Evolutionary conservation across 2,797 vertebrate genomes (phyloP), one percentile per base, ranked within the genome.

Genomic region (Leptoclinus maculatus): DNA sequence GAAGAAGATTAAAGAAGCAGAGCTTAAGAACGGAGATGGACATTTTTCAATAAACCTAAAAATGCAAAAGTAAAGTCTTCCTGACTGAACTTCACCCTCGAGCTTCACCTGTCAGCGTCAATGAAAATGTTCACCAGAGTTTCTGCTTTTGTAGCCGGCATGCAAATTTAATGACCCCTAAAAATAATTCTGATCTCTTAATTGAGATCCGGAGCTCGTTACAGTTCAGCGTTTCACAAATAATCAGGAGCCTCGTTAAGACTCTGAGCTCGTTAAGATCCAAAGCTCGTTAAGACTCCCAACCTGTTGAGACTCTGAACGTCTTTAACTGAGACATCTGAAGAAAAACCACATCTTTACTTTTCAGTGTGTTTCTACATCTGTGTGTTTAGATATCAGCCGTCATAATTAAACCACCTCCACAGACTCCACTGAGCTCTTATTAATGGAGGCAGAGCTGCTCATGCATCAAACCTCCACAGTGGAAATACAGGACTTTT

Each of bases 361-460:
- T 1, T 17, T 32, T 32, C 29, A 32, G 29, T 32, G 29, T 29
- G 29, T 32, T 32, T 32, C 29, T 32, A 32, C 29, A 32, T 32
- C 29, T 32, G 29, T 32, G 29, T 32, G 29, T 32, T 32, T 6
- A 32, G 63, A 79, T 59, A 49, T 80, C 54, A 66, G 62, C 38
- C 51, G 27, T 86, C 71, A 71, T 59, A 72, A 80, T 69, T 39
- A 80, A 58, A 75, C 49, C 70, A 56, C 34, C 60, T 63, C 71
- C 32, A 68, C 73, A 47, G 4, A 41, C 71, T 60, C 38, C 17
- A 5, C 47, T 56, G 29, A 23, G 53, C 66, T 45, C 21, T 23
- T 57, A 29, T 38, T 66, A 66, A 62, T 29, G 66, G 65, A 66
- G 47, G 49, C 19, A 7, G 39, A 64, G 54, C 45, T 36, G 69